Evolutionary conservation across 1,140 invertebrate species (phyloP).

Genomic region (Drosophila burlai): DNA sequence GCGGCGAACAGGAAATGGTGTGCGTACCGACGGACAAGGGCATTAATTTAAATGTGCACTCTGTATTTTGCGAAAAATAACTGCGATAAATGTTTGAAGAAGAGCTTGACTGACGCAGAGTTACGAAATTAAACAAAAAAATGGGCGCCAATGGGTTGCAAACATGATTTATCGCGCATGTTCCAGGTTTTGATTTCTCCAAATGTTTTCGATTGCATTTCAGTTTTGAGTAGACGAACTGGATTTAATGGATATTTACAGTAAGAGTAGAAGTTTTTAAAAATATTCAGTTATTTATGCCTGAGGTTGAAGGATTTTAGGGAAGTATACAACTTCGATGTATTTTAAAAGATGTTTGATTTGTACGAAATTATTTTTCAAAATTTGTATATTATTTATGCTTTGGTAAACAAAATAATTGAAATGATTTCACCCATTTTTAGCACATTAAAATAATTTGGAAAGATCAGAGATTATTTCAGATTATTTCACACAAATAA

Average conservation of each 20-base stretch:
- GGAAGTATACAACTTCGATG: not conserved
- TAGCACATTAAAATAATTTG: too few species aligned
- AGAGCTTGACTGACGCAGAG: slow-evolving; percentile 7
- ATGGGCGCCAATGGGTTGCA: slow-evolving; percentile 5
- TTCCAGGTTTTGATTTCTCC: slow-evolving; percentile 10
- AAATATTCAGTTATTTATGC: not conserved
- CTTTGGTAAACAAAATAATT: not conserved
- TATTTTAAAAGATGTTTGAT: not conserved
- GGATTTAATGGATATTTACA: not conserved
- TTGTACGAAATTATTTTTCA: not conserved
- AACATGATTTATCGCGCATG: slow-evolving; percentile 16
- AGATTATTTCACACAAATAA: slow-evolving; percentile 1
- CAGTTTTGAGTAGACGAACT: not conserved
- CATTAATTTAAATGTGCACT: slow-evolving; percentile 36
- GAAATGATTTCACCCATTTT: not conserved
- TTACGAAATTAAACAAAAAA: slow-evolving; percentile 7
- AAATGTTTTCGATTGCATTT: not conserved
- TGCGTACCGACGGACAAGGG: slow-evolving; percentile 37
- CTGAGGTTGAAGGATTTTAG: not conserved
- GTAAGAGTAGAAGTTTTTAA: too few species aligned
- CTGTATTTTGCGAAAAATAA: slow-evolving; percentile 15
- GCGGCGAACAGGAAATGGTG: slow-evolving; percentile 26
- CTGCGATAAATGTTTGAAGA: slow-evolving; percentile 4
- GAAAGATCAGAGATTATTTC: not conserved
- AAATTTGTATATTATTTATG: too few species aligned